These are phyloP conservation scores for Chloroceryle aenea DNA, from an alignment of 2,113 vertebrate genomes.

Conservation along the genomic window DNA sequence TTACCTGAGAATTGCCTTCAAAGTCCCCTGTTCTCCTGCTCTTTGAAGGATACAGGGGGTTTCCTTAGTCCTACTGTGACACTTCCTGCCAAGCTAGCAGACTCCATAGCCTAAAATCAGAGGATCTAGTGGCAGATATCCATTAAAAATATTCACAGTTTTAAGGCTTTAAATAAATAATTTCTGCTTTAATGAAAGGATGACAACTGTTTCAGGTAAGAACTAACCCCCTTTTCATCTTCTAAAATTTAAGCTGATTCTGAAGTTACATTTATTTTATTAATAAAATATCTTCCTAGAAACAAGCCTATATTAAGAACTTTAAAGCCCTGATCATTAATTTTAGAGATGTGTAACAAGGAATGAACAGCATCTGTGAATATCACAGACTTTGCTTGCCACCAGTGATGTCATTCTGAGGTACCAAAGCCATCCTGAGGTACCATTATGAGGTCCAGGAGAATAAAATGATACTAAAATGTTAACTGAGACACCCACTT, in stretches of 20 bases:
- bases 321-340: neutral
- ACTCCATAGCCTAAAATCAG: constrained; percentile 7
- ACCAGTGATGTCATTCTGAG: neutral
- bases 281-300: neutral
- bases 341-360: neutral
- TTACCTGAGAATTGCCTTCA: neutral
- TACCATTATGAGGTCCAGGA: neutral
- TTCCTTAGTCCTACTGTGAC: neutral
- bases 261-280: neutral
- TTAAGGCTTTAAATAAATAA: neutral
- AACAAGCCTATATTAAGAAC: neutral
- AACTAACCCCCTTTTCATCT: neutral
- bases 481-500: neutral
- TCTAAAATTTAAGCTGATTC: neutral
- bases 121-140: neutral
- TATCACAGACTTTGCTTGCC: neutral
- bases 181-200: neutral
- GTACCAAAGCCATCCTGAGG: neutral
- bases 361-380: neutral
- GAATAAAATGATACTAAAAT: neutral
- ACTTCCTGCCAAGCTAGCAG: constrained; percentile 7
- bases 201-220: neutral
- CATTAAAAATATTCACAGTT: neutral
- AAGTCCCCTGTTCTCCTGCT: neutral
- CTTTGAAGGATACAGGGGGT: neutral